Evolutionary conservation across 2,888 invertebrate species (phyloP).

Genomic region (Tuta absoluta): DNA sequence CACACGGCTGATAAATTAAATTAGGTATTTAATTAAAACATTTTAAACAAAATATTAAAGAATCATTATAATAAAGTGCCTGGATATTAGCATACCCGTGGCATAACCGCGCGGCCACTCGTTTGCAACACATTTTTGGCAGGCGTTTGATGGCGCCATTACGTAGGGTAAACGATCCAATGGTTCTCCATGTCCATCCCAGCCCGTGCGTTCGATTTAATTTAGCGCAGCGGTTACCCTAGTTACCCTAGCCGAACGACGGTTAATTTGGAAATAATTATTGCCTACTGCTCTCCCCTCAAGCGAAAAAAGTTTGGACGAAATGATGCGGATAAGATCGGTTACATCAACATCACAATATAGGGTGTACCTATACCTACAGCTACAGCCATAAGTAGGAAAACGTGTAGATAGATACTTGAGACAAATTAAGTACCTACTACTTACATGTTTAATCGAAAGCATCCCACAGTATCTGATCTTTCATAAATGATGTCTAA

Average conservation of each 20-base stretch:
- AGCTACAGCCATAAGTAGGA: not conserved
- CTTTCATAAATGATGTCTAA: no score
- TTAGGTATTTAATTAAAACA: not conserved
- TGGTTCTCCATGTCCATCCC: constrained; percentile 56
- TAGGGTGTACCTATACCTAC: not conserved
- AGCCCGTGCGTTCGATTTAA: constrained; percentile 68
- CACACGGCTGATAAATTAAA: no score
- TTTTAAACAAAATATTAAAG: no score
- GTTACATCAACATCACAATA: not conserved
- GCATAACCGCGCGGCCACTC: constrained; percentile 32
- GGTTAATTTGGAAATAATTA: constrained; percentile 78
- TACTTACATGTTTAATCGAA: no score
- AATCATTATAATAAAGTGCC: not conserved
- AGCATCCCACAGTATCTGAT: no score
- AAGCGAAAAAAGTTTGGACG: constrained; percentile 40
- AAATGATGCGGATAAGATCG: constrained; percentile 30
- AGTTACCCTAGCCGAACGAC: constrained; percentile 36
- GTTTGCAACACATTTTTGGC: constrained; percentile 74
- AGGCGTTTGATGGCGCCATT: constrained; percentile 71
- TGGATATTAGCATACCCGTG: constrained; percentile 20
- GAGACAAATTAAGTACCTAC: no score
- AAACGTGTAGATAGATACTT: no score
- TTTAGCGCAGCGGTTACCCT: constrained; percentile 68
- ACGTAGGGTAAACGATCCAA: constrained; percentile 62
- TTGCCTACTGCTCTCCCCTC: constrained; percentile 58